Evolutionary conservation across 2,113 vertebrate genomes (phyloP).

Genomic region (Macaca mulatta): DNA sequence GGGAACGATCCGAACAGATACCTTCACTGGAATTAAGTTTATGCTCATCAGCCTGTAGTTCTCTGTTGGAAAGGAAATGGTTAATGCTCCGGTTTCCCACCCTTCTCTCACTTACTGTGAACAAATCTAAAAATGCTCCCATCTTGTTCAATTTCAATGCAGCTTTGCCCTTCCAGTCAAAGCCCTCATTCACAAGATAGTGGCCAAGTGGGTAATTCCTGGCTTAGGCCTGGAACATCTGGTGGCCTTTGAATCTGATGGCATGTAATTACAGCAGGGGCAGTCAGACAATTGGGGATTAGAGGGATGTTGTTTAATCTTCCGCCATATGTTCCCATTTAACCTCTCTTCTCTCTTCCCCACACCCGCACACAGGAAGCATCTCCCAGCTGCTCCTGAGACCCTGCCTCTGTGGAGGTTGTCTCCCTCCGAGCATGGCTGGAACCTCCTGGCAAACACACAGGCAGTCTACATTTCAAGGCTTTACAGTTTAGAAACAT

Average conservation of each 20-base stretch:
- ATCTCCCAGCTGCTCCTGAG: constrained; percentile 56
- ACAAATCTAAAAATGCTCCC: constrained; percentile 46
- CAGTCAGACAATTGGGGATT: constrained; percentile 87
- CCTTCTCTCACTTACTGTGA: background rate
- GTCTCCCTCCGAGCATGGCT: fast-evolving
- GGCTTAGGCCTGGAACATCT: constrained; percentile 88
- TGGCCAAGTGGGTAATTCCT: constrained; percentile 88
- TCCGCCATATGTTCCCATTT: constrained; percentile 85
- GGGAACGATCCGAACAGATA: background rate
- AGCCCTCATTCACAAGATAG: constrained; percentile 81
- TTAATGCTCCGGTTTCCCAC: constrained; percentile 23
- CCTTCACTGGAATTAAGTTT: constrained; percentile 51
- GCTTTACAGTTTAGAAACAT: background rate
- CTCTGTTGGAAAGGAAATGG: constrained; percentile 37
- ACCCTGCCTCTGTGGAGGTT: fast-evolving
- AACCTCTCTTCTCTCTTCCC: background rate
- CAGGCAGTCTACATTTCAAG: too few species aligned
- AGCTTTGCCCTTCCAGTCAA: constrained; percentile 70
- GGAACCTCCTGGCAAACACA: background rate
- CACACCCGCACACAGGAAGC: constrained; percentile 52
- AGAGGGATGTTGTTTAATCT: constrained; percentile 84
- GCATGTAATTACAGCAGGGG: constrained; percentile 87
- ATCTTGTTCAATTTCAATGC: constrained; percentile 63
- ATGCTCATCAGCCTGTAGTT: background rate
- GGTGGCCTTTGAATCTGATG: constrained; percentile 86